phyloP scores from a whole-genome alignment of 2,888 invertebrate genomes.

The Neocrepidodera transversa region DNA sequence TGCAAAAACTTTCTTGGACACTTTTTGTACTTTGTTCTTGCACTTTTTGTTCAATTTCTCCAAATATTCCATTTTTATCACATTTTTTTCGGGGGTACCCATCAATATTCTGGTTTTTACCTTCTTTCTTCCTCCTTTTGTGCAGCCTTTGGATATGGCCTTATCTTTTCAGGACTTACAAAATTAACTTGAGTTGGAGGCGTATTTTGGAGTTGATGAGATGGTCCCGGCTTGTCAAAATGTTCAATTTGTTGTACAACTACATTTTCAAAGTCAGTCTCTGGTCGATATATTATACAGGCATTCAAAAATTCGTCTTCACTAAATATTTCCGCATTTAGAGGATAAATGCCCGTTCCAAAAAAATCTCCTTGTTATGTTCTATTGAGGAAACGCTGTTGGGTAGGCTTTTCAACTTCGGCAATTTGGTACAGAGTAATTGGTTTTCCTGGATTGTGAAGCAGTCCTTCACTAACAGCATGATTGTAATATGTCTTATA shows the following conservation, averaged over 20 bases:
- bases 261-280: no score
- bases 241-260: background rate
- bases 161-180: no score
- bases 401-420: slow-evolving; percentile 25
- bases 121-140: no score
- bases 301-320: no score
- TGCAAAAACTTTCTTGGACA: no score
- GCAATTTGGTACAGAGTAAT: slow-evolving; percentile 12
- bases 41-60: no score
- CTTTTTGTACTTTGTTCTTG: no score
- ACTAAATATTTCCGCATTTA: slow-evolving; percentile 28
- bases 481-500: slow-evolving; percentile 24
- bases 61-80: no score
- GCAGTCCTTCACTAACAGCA: slow-evolving; percentile 25
- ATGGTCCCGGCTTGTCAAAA: background rate
- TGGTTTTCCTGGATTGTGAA: slow-evolving; percentile 31
- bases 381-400: slow-evolving; percentile 23
- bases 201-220: background rate
- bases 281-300: slow-evolving; percentile 12
- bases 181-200: no score
- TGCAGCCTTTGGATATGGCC: no score
- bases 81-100: no score
- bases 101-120: no score
- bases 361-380: slow-evolving; percentile 26
- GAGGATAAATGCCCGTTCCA: slow-evolving; percentile 22